phyloP scores from a whole-genome alignment of 2,113 vertebrate species.

The Eubucco bourcierii region DNA sequence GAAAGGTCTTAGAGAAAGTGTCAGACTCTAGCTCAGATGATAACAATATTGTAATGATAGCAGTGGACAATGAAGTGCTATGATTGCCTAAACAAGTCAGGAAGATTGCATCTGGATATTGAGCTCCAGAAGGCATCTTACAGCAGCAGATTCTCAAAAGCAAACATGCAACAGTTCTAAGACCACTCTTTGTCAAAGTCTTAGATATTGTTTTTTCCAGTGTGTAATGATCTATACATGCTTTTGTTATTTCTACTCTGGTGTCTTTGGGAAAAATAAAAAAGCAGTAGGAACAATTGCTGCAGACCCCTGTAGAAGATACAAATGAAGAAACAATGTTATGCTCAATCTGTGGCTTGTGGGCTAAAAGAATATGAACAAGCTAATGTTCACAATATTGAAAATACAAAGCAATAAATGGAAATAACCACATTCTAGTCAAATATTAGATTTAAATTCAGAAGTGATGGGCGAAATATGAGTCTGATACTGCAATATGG shows the following conservation, averaged over 20 bases:
- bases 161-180: background rate
- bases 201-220: background rate
- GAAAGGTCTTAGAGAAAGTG: constrained; percentile 97
- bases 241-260: background rate
- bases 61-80: constrained; percentile 95
- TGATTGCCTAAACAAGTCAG: constrained; percentile 88
- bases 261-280: background rate
- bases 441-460: background rate
- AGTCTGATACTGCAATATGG: background rate
- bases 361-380: background rate
- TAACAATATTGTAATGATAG: constrained; percentile 99
- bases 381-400: background rate
- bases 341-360: background rate
- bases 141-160: constrained; percentile 74
- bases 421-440: background rate
- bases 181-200: background rate
- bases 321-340: background rate
- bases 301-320: fast-evolving
- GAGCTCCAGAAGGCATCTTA: constrained; percentile 77
- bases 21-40: constrained; percentile 98
- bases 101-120: constrained; percentile 82
- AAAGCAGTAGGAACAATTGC: background rate
- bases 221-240: background rate
- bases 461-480: background rate
- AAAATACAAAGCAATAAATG: background rate